Conservation (phyloP, 2,888 invertebrate genomes). For the Crioceris asparagi region DNA sequence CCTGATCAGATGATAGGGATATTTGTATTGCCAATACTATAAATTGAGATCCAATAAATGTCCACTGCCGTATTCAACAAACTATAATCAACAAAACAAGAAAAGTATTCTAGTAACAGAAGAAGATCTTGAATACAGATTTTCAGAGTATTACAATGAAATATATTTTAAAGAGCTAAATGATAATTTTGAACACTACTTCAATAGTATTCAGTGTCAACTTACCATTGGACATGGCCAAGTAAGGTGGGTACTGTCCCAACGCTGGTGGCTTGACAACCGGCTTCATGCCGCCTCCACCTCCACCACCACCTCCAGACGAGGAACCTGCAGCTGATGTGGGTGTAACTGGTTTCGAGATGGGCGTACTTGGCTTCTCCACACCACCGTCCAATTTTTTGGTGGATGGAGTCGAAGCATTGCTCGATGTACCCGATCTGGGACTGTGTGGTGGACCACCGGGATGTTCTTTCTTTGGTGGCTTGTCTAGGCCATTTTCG, state of each 20-base stretch:
- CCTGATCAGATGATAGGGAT: no score
- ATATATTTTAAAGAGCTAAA: no score
- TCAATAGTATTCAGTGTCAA: background rate
- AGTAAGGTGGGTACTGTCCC: conserved; percentile 53
- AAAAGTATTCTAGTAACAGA: no score
- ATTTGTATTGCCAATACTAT: no score
- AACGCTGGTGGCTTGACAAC: conserved; percentile 43
- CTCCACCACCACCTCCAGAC: conserved; percentile 32
- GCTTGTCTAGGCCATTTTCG: conserved; percentile 76
- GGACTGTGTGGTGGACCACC: conserved; percentile 58
- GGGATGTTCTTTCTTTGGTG: conserved; percentile 64
- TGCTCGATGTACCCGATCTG: conserved; percentile 78
- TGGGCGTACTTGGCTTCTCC: conserved; percentile 86
- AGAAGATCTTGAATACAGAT: no score
- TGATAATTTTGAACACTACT: background rate
- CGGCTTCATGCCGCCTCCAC: conserved; percentile 44
- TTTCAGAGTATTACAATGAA: no score
- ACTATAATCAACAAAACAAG: no score
- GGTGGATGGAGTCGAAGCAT: conserved; percentile 82
- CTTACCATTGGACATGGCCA: conserved; percentile 42
- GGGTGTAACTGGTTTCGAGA: conserved; percentile 82
- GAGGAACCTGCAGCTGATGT: conserved; percentile 49
- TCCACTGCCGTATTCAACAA: no score
- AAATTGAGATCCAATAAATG: no score
- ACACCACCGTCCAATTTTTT: conserved; percentile 70